phyloP scores from a whole-genome alignment of 92 coral and sea anemone genomes.

The Paragorgia papillata region DNA sequence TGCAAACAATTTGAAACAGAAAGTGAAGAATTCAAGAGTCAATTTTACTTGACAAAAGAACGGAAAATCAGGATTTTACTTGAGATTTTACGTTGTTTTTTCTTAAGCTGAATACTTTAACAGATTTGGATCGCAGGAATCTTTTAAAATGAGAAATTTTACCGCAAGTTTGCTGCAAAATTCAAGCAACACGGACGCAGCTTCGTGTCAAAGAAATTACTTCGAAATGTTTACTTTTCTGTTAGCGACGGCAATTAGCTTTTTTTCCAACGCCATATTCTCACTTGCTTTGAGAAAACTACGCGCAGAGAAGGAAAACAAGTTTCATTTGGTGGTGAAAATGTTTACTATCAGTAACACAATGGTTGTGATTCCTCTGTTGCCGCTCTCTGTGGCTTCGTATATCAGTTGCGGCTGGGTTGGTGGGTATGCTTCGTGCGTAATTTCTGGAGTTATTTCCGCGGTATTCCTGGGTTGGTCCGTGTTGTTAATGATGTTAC shows the following conservation, averaged over 20 bases:
- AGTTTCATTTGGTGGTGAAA: constrained; percentile 71
- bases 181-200: neutral
- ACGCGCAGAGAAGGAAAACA: constrained; percentile 70
- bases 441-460: constrained; percentile 72
- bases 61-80: too few species aligned
- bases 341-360: constrained; percentile 72
- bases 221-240: constrained; percentile 31
- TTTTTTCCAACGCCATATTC: constrained; percentile 64
- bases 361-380: constrained; percentile 62
- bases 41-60: too few species aligned
- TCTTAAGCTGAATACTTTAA: too few species aligned
- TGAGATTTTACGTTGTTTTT: too few species aligned
- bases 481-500: constrained; percentile 59
- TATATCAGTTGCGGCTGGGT: constrained; percentile 70
- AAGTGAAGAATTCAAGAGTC: too few species aligned
- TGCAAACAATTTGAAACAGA: too few species aligned
- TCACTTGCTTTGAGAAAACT: constrained; percentile 76
- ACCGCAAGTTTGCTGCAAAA: too few species aligned
- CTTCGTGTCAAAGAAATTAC: constrained; percentile 14
- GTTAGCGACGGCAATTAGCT: constrained; percentile 3
- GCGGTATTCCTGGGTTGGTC: constrained; percentile 85
- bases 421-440: constrained; percentile 71
- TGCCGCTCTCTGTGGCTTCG: constrained; percentile 71
- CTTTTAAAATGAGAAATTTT: too few species aligned
- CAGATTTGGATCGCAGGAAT: too few species aligned